Evolutionary conservation across 2,888 invertebrate species (phyloP), one percentile per base, ranked within the genome.

Genomic region (Agonopterix heracliana): DNA sequence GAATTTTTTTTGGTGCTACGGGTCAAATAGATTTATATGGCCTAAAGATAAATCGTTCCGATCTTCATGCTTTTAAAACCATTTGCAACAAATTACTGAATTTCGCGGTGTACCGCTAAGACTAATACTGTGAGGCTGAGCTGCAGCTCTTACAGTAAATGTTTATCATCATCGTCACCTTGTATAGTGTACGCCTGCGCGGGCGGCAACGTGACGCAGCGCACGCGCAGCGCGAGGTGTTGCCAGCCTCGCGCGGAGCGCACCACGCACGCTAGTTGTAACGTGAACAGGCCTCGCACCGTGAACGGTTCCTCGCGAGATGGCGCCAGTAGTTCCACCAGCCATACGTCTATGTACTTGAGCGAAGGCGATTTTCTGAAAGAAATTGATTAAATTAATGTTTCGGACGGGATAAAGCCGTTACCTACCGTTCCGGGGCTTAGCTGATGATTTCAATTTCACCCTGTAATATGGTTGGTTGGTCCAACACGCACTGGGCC

Each of bases 271-370:
- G 98, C 97, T 56, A 99, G 84, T 69, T 99, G 99, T 78, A 99
- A 93, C 91, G 98, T 95, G 85, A 99, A 99, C 54, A 99, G 89
- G 9, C 97, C 93, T 2, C 96, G 96, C 56, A 95, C 96, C 59
- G 97, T 96, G 83, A 98, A 98, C 48, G 93, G 93, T 81, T 92
- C 95, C 68, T 90, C 93, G 75, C 92, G 92, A 52, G 85, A 92
- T 54, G 93, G 96, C 66, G 92, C 89, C 57, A 98, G 92, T 59
- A 98, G 93, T 75, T 99, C 98, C 1, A 98, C 94, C 1, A 99
- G 96, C 99, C 99, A 99, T 3, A 99, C 98, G 84, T 99, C 99
- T 51, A 99, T 97, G 82, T 94, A 96, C 59, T 92, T 91, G 26
- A 93, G 90, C 47, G 90, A 80, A 1, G 90, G 86, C 11, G 90